A percentile compares a stretch with the other conserved stretches of the same genome.
Conservation (phyloP, 1,140 invertebrate species). For the Papilio helenus region DNA sequence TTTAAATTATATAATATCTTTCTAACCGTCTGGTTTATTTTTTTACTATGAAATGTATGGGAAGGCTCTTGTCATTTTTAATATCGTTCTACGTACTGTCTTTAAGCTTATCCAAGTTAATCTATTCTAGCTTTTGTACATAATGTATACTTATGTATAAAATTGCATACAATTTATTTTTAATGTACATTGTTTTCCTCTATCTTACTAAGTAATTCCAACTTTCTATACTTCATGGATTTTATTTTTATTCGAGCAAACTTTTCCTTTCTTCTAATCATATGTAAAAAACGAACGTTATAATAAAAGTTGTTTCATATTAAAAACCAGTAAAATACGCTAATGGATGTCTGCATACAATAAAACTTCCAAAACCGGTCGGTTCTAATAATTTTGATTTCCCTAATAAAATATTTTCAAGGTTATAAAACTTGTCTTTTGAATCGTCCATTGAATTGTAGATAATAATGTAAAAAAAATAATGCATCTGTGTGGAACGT, state of each 20-base stretch:
- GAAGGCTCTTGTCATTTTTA: too few relatives aligned
- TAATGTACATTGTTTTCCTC: too few relatives aligned
- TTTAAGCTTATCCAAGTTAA: too few relatives aligned
- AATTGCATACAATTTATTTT: too few relatives aligned
- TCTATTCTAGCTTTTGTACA: too few relatives aligned
- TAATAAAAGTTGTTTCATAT: slow-evolving; percentile 7
- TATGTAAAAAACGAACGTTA: not conserved
- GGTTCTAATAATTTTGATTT: slow-evolving; percentile 25
- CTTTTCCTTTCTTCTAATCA: not conserved
- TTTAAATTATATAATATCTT: too few relatives aligned
- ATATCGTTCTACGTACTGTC: too few relatives aligned
- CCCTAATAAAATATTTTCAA: slow-evolving; percentile 32
- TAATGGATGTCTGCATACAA: slow-evolving; percentile 26
- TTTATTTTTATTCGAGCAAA: not conserved
- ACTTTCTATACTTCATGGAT: not conserved
- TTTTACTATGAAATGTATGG: too few relatives aligned
- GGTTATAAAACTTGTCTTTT: slow-evolving; percentile 12
- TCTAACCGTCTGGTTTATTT: too few relatives aligned
- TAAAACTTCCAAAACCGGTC: slow-evolving; percentile 29
- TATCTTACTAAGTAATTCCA: too few relatives aligned
- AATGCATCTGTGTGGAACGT: slow-evolving; percentile 11
- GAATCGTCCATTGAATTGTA: slow-evolving; percentile 8
- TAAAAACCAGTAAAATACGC: slow-evolving; percentile 6
- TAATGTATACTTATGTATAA: too few relatives aligned
- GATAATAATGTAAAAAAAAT: slow-evolving; percentile 8